These are phyloP conservation scores for Pipra filicauda DNA, from an alignment of 2,113 vertebrate species.

Conservation along the genomic window DNA sequence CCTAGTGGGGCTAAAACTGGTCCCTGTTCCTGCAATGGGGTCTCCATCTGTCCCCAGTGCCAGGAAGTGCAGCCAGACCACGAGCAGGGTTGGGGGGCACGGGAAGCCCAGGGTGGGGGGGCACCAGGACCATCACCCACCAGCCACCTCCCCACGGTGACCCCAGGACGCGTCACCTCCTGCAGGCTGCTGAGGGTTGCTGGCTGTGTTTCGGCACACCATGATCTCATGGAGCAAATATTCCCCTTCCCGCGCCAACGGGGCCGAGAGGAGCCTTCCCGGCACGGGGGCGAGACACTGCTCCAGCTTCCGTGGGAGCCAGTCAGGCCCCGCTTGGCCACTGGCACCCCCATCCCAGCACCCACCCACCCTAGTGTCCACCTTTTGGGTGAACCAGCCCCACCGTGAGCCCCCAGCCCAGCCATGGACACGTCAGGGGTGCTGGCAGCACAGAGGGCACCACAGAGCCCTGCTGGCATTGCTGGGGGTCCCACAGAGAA, in stretches of 20 bases:
- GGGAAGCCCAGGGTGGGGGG: not conserved
- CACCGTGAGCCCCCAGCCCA: fast-evolving
- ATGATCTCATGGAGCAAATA: constrained; percentile 66
- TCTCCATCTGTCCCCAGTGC: not conserved
- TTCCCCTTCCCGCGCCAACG: constrained; percentile 46
- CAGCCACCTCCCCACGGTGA: not conserved
- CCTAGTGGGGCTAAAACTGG: fast-evolving
- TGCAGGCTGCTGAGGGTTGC: not conserved
- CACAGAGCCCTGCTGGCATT: fast-evolving
- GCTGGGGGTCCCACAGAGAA: fast-evolving
- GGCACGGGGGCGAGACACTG: not conserved
- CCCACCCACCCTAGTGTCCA: not conserved
- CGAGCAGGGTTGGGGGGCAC: fast-evolving
- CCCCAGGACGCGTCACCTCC: not conserved
- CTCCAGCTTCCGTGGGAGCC: not conserved
- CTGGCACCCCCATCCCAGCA: not conserved
- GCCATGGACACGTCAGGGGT: fast-evolving
- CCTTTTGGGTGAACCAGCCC: not conserved
- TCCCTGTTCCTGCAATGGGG: not conserved
- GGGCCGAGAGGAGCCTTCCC: constrained; percentile 11
- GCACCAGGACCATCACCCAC: fast-evolving
- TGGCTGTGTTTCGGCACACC: not conserved
- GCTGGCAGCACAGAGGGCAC: not conserved
- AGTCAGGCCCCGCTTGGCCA: fast-evolving
- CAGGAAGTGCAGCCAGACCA: too few relatives aligned